Base-by-base conservation (phyloP, 2,888 invertebrate genomes). In the Caenorhabditis sp. region DNA sequence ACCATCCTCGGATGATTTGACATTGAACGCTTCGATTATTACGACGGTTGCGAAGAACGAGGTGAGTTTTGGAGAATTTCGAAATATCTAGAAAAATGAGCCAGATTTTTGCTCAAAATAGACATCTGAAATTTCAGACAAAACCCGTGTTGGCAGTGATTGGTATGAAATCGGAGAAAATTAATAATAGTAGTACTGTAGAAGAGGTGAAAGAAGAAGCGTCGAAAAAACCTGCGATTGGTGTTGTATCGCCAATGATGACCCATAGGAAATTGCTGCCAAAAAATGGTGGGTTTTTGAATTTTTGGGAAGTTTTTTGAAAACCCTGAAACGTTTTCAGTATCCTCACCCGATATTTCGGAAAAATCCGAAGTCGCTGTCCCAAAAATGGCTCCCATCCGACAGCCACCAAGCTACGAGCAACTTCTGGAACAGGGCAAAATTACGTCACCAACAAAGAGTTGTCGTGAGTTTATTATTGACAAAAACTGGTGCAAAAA, bases 161-260 rank as follows among this genome's bases (percentile, higher is more conserved):
- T 68, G 81, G 82, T 63, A 72, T 81, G 68, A 69, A 74, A 17
- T 17, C 43, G 43, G 43, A 43, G 17, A 68, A 75, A 74, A 6
- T 10, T 6, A 31, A 10, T n/a, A n/a, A n/a, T n/a, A n/a, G n/a
- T n/a, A n/a, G n/a, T n/a, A n/a, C n/a, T 31, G 31, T 31, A 31
- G 31, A 31, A 31, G 31, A 31, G 55, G 62, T 81, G 27, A 67
- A 60, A 50, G 58, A 66, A 53, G 57, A 66, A 14, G 17, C 8
- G 4, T 5, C 19, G 3, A 21, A 51, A 23, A 51, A 24, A 24
- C 21, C 55, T 4, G 55, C 55, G 10, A 88, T 89, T 37, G 89
- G 92, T 88, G 91, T 93, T 84, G 93, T 93, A 55, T 93, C 93
- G 23, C 93, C 93, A 1, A 93, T 93, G 92, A 74, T 78, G 67